Evolutionary conservation across 2,113 vertebrate genomes (phyloP).

Genomic region (Suricata suricatta): DNA sequence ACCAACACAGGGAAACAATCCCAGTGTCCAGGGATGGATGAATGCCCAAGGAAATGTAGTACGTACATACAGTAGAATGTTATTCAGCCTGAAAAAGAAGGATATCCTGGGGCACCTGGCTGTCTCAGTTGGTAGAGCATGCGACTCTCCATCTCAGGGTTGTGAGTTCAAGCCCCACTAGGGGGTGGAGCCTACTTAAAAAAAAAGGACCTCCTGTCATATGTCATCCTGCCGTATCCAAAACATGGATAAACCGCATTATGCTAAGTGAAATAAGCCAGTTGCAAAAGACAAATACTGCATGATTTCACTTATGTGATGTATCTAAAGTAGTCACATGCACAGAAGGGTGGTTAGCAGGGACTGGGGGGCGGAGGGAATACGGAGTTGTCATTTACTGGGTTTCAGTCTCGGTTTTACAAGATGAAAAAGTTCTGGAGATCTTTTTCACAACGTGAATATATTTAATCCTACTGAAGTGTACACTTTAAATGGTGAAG

Average conservation of each 20-base stretch:
- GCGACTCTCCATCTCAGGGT: background rate
- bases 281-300: background rate
- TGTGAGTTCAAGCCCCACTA: background rate
- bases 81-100: constrained; percentile 1
- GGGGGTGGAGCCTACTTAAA: background rate
- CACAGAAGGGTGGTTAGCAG: background rate
- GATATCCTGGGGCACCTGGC: background rate
- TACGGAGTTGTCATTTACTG: background rate
- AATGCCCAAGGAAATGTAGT: background rate
- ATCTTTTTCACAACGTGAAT: background rate
- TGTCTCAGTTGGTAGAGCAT: background rate
- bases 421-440: background rate
- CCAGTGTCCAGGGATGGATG: background rate
- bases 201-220: background rate
- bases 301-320: background rate
- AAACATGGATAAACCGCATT: background rate
- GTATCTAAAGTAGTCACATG: background rate
- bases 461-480: background rate
- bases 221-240: background rate
- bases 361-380: background rate
- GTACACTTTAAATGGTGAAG: background rate
- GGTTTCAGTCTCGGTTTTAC: background rate
- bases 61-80: background rate
- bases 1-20: background rate
- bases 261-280: background rate